A percentile compares a stretch with the other conserved stretches of the same genome.
These are phyloP conservation scores for Palythoa grandis DNA, from an alignment of 92 coral and sea anemone genomes.

Conservation along the genomic window DNA sequence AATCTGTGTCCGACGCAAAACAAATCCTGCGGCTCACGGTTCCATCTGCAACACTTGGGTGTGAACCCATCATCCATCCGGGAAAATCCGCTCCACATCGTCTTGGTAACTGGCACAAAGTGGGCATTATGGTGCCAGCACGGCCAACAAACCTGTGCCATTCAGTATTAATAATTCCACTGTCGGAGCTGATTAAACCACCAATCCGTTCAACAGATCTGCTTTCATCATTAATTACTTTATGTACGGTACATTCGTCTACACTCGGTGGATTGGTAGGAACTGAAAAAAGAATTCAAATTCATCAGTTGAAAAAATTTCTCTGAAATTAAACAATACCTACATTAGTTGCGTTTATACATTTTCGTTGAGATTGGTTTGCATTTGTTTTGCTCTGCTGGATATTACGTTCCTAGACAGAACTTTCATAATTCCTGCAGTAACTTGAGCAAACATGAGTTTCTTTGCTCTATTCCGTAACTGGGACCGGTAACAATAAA, in stretches of 20 bases:
- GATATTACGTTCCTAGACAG: too few relatives aligned
- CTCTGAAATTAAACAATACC: neutral
- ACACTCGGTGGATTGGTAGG: slow-evolving; percentile 33
- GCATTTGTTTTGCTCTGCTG: too few relatives aligned
- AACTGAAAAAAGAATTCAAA: neutral
- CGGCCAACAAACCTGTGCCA: slow-evolving; percentile 46
- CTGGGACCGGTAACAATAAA: too few relatives aligned
- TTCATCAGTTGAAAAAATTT: neutral
- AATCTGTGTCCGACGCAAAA: neutral
- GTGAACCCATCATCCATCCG: slow-evolving; percentile 49
- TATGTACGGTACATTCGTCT: slow-evolving; percentile 19
- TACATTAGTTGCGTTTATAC: neutral
- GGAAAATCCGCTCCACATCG: slow-evolving; percentile 41
- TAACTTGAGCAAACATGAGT: too few relatives aligned
- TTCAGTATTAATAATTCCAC: neutral
- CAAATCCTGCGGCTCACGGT: slow-evolving; percentile 36
- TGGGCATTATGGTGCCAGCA: slow-evolving; percentile 32
- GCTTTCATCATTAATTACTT: neutral
- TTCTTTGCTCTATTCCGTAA: too few relatives aligned
- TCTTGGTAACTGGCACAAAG: slow-evolving; percentile 5
- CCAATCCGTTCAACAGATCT: neutral
- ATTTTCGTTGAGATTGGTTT: neutral
- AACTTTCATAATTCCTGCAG: too few relatives aligned
- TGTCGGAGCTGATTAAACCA: slow-evolving; percentile 9
- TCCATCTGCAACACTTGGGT: slow-evolving; percentile 34